Evolutionary conservation across 1,140 invertebrate genomes (phyloP).

Genomic region (Scaptomyza hsui): DNA sequence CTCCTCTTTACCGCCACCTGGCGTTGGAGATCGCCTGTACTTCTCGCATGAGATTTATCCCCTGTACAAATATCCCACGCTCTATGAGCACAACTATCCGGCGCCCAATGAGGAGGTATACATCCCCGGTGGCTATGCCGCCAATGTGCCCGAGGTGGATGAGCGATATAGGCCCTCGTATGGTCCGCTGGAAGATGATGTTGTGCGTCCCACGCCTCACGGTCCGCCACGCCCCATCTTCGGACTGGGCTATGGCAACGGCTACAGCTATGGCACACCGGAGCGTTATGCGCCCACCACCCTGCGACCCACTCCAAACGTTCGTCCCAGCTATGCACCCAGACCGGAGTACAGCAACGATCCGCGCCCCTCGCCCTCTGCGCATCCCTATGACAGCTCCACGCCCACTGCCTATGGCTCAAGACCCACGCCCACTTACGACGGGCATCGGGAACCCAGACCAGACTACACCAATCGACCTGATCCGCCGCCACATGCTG

Average conservation of each 20-base stretch:
- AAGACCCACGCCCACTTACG: constrained; percentile 52
- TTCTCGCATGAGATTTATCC: constrained; percentile 82
- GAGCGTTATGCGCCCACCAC: constrained; percentile 70
- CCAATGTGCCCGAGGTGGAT: constrained; percentile 74
- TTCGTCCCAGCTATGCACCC: constrained; percentile 54
- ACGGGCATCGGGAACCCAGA: constrained; percentile 54
- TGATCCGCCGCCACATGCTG: constrained; percentile 55
- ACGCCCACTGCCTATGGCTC: constrained; percentile 57
- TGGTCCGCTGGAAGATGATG: constrained; percentile 45
- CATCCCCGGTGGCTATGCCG: constrained; percentile 78
- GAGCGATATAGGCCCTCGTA: constrained; percentile 70
- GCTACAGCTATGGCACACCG: constrained; percentile 79
- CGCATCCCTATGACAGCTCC: constrained; percentile 49
- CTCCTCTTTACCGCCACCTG: constrained; percentile 34
- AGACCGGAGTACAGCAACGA: constrained; percentile 43
- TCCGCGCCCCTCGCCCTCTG: constrained; percentile 26
- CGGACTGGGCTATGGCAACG: constrained; percentile 78
- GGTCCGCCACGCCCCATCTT: constrained; percentile 74
- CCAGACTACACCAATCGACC: constrained; percentile 78
- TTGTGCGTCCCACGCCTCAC: constrained; percentile 48
- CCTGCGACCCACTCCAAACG: constrained; percentile 47
- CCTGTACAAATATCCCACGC: constrained; percentile 77
- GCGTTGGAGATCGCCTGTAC: constrained; percentile 73
- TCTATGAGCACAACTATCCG: constrained; percentile 82
- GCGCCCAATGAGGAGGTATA: constrained; percentile 76